Conservation (phyloP, 2,797 vertebrate species). For the Coranthus polyacanthus region DNA sequence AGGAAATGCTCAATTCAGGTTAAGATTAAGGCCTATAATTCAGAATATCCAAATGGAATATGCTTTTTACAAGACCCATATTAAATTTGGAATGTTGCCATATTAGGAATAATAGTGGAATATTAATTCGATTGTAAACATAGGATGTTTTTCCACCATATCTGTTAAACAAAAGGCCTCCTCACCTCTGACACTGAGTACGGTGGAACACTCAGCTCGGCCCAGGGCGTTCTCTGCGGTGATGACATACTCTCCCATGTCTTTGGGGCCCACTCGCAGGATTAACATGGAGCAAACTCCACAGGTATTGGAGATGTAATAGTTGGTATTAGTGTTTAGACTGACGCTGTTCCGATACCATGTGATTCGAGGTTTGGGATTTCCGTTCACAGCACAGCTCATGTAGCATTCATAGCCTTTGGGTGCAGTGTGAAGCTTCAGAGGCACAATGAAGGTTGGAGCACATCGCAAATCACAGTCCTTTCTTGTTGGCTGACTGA, state of each 20-base stretch:
- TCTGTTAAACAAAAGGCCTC: too few relatives aligned
- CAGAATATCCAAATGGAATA: too few relatives aligned
- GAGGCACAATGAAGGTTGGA: conserved; percentile 85
- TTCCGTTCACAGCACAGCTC: conserved; percentile 91
- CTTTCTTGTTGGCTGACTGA: conserved; percentile 70
- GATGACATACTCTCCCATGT: conserved; percentile 86
- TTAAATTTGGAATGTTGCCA: too few relatives aligned
- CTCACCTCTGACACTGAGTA: conserved; percentile 87
- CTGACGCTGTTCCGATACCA: conserved; percentile 89
- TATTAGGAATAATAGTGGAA: too few relatives aligned
- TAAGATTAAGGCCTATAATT: too few relatives aligned
- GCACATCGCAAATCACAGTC: conserved; percentile 79
- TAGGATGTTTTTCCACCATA: too few relatives aligned
- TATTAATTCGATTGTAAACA: too few relatives aligned
- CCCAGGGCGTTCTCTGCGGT: conserved; percentile 86
- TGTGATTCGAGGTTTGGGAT: conserved; percentile 85
- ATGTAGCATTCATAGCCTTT: conserved; percentile 89
- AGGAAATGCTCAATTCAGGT: too few relatives aligned
- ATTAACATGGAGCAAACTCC: conserved; percentile 91
- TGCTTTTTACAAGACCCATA: too few relatives aligned
- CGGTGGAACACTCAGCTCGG: conserved; percentile 82
- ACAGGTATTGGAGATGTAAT: conserved; percentile 85
- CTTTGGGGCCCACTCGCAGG: conserved; percentile 78
- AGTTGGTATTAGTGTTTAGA: conserved; percentile 83
- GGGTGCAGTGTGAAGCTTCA: conserved; percentile 88